Percentiles rank a stretch among this genome's conserved stretches.
phyloP scores from a whole-genome alignment of 1,140 invertebrate genomes.

The Limonius californicus region DNA sequence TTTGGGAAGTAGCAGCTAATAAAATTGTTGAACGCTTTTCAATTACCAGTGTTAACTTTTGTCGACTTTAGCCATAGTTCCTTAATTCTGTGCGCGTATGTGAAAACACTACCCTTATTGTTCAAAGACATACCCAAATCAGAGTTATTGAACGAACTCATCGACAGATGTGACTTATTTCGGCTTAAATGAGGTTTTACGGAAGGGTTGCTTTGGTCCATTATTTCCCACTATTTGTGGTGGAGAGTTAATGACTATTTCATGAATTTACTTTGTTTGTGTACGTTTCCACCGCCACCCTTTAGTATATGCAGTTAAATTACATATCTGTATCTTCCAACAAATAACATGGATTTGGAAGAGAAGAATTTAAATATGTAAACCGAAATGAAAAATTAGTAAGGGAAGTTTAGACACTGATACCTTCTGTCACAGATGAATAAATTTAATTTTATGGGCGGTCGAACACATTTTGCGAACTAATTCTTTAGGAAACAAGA shows the following conservation, averaged over 20 bases:
- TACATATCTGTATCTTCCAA: not conserved
- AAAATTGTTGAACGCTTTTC: too few relatives aligned
- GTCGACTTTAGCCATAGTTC: too few relatives aligned
- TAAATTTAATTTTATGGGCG: not conserved
- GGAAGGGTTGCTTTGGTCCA: not conserved
- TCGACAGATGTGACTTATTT: slow-evolving; percentile 23
- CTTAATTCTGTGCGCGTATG: not conserved
- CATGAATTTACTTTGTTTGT: not conserved
- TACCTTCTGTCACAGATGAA: not conserved
- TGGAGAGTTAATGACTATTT: not conserved
- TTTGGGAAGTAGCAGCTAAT: too few relatives aligned
- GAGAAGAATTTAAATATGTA: too few relatives aligned
- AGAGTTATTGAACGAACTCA: not conserved
- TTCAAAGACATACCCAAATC: not conserved
- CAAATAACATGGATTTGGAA: too few relatives aligned
- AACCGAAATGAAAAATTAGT: too few relatives aligned
- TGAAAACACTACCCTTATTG: not conserved
- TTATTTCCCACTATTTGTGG: not conserved
- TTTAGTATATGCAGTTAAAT: not conserved
- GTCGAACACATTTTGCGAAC: not conserved
- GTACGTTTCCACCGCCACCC: too few relatives aligned
- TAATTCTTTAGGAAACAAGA: not conserved
- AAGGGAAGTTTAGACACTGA: too few relatives aligned
- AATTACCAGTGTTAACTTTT: too few relatives aligned
- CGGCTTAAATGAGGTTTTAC: not conserved